Conservation (phyloP, 2,888 invertebrate species). For the Leptinotarsa haldemani region DNA sequence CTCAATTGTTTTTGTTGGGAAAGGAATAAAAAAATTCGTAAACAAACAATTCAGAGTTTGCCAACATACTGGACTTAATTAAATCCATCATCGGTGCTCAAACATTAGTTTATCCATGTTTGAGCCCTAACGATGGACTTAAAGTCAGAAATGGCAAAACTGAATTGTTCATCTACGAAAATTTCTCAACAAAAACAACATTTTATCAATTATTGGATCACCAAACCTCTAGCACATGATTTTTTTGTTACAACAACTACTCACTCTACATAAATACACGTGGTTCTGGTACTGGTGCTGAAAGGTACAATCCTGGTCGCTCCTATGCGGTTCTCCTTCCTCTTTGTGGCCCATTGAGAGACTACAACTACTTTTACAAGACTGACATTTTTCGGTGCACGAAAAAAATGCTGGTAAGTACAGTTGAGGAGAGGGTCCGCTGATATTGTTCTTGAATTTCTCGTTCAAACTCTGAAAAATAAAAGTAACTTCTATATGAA, state of each 20-base stretch:
- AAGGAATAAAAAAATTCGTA: too few species aligned
- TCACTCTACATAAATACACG: slow-evolving; percentile 73
- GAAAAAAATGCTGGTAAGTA: slow-evolving; percentile 86
- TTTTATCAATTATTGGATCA: too few species aligned
- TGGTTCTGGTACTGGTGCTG: slow-evolving; percentile 82
- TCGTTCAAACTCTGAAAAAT: slow-evolving; percentile 73
- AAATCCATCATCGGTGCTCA: too few species aligned
- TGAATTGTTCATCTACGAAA: too few species aligned
- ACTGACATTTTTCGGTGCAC: slow-evolving; percentile 77
- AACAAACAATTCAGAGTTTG: too few species aligned
- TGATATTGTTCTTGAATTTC: slow-evolving; percentile 78
- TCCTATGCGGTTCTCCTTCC: slow-evolving; percentile 72
- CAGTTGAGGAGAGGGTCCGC: slow-evolving; percentile 71
- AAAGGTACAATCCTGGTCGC: slow-evolving; percentile 69
- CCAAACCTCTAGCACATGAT: too few species aligned
- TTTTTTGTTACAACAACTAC: slow-evolving; percentile 20
- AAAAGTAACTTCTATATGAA: background rate
- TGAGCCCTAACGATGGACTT: too few species aligned
- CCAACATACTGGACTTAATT: too few species aligned
- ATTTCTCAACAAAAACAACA: too few species aligned
- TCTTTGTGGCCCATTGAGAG: slow-evolving; percentile 76
- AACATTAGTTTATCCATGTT: too few species aligned
- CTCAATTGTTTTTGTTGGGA: too few species aligned
- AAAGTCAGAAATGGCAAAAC: too few species aligned
- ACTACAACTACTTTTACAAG: slow-evolving; percentile 74